Conservation (phyloP, 2,888 invertebrate genomes). For the Branchellion lobata region DNA sequence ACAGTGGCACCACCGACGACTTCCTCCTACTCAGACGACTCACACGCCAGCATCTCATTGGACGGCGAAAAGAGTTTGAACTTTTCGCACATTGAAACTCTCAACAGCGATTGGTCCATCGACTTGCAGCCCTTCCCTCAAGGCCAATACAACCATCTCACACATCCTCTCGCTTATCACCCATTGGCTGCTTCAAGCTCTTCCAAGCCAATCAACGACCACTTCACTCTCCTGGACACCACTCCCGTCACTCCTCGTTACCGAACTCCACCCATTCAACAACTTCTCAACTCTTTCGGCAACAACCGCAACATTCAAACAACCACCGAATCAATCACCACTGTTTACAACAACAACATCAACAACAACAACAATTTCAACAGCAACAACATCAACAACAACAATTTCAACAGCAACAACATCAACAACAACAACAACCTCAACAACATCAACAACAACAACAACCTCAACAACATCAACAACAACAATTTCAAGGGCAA, state of each 20-base stretch:
- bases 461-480: too few relatives aligned
- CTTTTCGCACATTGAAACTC: neutral
- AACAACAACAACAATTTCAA: neutral
- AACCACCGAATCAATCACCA: neutral
- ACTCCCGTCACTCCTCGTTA: constrained; percentile 4
- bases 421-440: too few relatives aligned
- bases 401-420: too few relatives aligned
- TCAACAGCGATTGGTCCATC: constrained; percentile 32
- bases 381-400: too few relatives aligned
- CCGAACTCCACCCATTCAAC: constrained; percentile 41
- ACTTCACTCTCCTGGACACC: constrained; percentile 11
- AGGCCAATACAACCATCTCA: neutral
- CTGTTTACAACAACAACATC: neutral
- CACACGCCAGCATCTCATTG: constrained; percentile 25
- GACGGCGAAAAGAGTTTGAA: constrained; percentile 20
- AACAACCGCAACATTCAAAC: neutral
- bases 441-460: too few relatives aligned
- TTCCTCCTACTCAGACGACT: constrained; percentile 15
- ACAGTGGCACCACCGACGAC: constrained; percentile 5
- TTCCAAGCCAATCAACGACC: neutral
- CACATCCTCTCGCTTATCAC: constrained; percentile 2
- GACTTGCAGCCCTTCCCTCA: neutral
- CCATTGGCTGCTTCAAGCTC: neutral
- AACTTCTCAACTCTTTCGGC: constrained; percentile 36
- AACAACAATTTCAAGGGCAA: too few relatives aligned